A percentile compares a stretch with the other conserved stretches of the same genome.
phyloP scores from a whole-genome alignment of 2,797 vertebrate genomes.

The Acestrorhynchus altus region DNA sequence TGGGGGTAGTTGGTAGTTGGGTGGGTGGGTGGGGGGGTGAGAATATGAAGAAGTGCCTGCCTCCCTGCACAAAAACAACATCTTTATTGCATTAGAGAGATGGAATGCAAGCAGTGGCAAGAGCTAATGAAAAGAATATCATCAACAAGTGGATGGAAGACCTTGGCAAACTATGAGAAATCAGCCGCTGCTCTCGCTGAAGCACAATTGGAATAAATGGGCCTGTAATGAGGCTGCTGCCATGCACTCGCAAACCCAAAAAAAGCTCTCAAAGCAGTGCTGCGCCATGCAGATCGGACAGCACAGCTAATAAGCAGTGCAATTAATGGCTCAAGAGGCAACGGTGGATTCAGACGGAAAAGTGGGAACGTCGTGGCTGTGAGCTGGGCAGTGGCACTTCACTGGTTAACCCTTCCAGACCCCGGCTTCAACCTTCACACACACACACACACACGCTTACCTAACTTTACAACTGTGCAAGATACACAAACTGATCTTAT shows the following conservation, averaged over 20 bases:
- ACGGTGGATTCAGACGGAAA: not conserved
- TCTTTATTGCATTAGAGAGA: constrained; percentile 65
- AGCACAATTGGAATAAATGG: not conserved
- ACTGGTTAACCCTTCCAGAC: too few relatives aligned
- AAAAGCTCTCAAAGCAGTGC: not conserved
- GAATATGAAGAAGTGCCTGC: constrained; percentile 62
- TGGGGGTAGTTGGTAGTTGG: constrained; percentile 8
- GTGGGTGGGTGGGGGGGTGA: not conserved
- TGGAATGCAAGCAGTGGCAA: constrained; percentile 37
- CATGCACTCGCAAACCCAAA: not conserved
- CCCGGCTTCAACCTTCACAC: too few relatives aligned
- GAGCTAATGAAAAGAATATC: constrained; percentile 41
- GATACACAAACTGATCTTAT: too few relatives aligned
- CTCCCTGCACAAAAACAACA: constrained; percentile 6
- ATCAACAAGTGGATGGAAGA: constrained; percentile 22
- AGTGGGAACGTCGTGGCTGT: too few relatives aligned
- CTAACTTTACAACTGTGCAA: too few relatives aligned
- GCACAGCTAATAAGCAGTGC: not conserved
- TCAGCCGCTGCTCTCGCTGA: not conserved
- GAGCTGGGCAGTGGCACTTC: too few relatives aligned
- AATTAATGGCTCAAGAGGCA: not conserved
- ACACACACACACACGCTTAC: too few relatives aligned
- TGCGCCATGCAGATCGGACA: not conserved
- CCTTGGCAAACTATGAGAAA: not conserved
- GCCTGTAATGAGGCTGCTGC: constrained; percentile 1